Base-by-base conservation (phyloP, 2,797 vertebrate species). In the Muraenolepis orangiensis region DNA sequence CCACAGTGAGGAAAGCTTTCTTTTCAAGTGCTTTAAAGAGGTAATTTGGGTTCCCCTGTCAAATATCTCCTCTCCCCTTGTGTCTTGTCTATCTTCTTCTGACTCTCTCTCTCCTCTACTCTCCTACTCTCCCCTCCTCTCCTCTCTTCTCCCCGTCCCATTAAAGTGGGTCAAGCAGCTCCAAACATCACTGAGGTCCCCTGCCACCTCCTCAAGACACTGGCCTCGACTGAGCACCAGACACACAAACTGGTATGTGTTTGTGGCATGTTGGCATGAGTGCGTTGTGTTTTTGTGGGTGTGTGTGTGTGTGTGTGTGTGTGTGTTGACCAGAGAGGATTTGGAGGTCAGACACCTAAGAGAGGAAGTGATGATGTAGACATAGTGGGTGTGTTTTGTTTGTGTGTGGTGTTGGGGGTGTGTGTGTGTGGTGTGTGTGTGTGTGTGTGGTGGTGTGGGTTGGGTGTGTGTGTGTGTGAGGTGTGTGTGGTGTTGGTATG, bases 101-200 rank as follows among this genome's bases (percentile, higher is more conserved):
- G 20, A 23, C n/a, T n/a, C n/a, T n/a, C 51, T 23, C 36, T 38
- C 30, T 36, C 26, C 13, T 28, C 51, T 11, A 14, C 18, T 13
- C n/a, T 34, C 46, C 31, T 38, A n/a, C 30, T 23, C 46, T 16
- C 23, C 30, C 61, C 16, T 38, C 31, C 14, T 57, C 29, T 66
- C 71, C n/a, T n/a, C 42, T 46, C 32, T 16, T 51, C 23, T 11
- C 18, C 71, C 31, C 68, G 18, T 26, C 69, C 32, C 18, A 31
- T 31, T 26, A 23, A 78, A 78, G 32, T 61, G 72, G 76, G 76
- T 74, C 69, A n/a, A 78, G 72, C 72, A 18, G 72, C 28, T 42
- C 16, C 57, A 23, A 18, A 29, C 31, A 72, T 70, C 76, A 71
- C 68, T 71, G 51, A 74, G n/a, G 40, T 46, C 16, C 34, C 32